Percentiles rank a stretch among this genome's conserved stretches.
Conservation (phyloP, 2,888 invertebrate species). For the Amphipyra berbera region DNA sequence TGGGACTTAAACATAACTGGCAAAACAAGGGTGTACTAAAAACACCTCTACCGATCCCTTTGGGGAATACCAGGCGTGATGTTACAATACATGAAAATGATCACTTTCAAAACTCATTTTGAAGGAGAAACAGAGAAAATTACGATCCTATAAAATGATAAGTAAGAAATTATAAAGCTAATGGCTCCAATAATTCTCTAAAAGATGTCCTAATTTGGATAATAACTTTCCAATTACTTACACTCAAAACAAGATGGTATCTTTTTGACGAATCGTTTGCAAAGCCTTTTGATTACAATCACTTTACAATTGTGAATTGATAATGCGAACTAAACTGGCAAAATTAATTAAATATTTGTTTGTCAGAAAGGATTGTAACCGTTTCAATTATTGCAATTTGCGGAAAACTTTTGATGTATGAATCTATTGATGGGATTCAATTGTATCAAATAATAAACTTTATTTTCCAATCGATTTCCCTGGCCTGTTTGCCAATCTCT, state of each 20-base stretch:
- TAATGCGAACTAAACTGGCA: slow-evolving; percentile 9
- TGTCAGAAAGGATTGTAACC: background rate
- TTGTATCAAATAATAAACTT: no score
- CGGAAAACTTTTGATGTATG: background rate
- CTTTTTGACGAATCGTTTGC: slow-evolving; percentile 31
- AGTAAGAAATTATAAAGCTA: slow-evolving; percentile 36
- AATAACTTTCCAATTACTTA: slow-evolving; percentile 33
- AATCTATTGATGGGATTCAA: no score
- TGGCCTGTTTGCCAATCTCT: no score
- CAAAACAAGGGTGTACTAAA: no score
- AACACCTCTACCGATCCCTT: no score
- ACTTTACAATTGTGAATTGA: slow-evolving; percentile 34
- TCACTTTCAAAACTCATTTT: slow-evolving; percentile 4
- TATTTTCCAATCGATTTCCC: no score
- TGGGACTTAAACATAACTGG: no score
- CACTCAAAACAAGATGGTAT: slow-evolving; percentile 34
- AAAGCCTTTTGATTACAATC: slow-evolving; percentile 26
- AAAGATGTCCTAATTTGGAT: slow-evolving; percentile 38
- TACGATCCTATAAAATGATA: slow-evolving; percentile 32
- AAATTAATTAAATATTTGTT: slow-evolving; percentile 18
- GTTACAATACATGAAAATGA: no score
- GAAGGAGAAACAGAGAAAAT: slow-evolving; percentile 30
- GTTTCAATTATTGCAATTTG: background rate
- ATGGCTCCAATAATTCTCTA: slow-evolving; percentile 14
- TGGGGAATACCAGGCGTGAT: no score